Base-by-base conservation (phyloP, 2,888 invertebrate genomes). In the Anthophora plumipes region DNA sequence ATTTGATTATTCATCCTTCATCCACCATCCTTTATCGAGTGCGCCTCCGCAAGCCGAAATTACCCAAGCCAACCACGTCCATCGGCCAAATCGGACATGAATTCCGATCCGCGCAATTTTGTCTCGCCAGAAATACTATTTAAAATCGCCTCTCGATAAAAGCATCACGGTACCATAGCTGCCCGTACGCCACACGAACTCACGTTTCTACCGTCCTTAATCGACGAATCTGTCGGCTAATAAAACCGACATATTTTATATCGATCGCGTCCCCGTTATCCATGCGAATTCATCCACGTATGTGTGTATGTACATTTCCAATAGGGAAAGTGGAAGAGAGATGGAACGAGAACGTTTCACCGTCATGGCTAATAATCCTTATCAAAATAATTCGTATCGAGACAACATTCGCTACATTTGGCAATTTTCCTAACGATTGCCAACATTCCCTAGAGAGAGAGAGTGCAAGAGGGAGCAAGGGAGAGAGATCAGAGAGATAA, bases 391-490 rank as follows among this genome's bases (percentile, higher is more conserved):
- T 66, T 46, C 64, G 25, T 57, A 48, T 64, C 72, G 46, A 37
- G 55, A 22, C 25, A 25, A 55, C n/a, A 31, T n/a, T 74, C 63
- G 25, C n/a, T n/a, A n/a, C 48, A 22, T 76, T 79, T 76, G 79
- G 60, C 79, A 70, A 76, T 66, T 60, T 70, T 71, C 76, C 76
- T 70, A 70, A 60, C 55, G 39, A 46, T 37, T 4, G 0, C 12
- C 20, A 12, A 1, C 11, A 54, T 22, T 55, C 60, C 25, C 48
- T 46, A 20, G 54, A 8, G 46, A 9, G 39, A 11, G 8, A 22
- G 7, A n/a, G n/a, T n/a, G n/a, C n/a, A n/a, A n/a, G n/a, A n/a
- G n/a, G n/a, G n/a, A n/a, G n/a, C n/a, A n/a, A n/a, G n/a, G n/a
- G n/a, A n/a, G n/a, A n/a, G n/a, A n/a, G n/a, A n/a, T n/a, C n/a